Base-by-base conservation (phyloP, 2,888 invertebrate genomes). In the Nemotelus nigrinus region DNA sequence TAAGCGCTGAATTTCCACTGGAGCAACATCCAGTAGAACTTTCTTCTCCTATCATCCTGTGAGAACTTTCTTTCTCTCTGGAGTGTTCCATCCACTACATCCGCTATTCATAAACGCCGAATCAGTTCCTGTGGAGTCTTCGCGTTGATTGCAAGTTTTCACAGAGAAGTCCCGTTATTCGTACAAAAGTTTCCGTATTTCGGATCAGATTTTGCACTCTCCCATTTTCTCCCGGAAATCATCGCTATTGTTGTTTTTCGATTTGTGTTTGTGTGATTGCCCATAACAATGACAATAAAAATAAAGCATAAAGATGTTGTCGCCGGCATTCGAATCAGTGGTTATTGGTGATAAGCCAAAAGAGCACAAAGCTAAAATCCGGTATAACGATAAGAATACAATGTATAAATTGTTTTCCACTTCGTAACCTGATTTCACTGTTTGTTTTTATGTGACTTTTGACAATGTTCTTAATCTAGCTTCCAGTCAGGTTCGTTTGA, bases 271-370 rank as follows among this genome's bases (percentile, higher is more conserved):
- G 47, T 43, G 43, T 58, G 47, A 58, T n/a, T 72, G 7, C 45
- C 47, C 57, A 72, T 58, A 72, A 72, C 45, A 72, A 58, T 72
- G 47, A 72, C 41, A 53, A 70, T 70, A 70, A 70, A 39, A 53
- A 55, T 48, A 70, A 70, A 70, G 47, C 44, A 65, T 65, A 55
- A 53, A 70, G 55, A 70, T 70, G 70, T 70, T 70, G 70, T 70
- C 70, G 50, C 67, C 48, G 48, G 53, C 39, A 53, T 70, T 70
- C 43, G 70, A 70, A 43, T 55, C 53, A 3, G 53, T 10, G 70
- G 70, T 53, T 70, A 70, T 70, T 70, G 70, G 55, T 55, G 70
- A 70, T 70, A 70, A 70, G 70, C 53, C 65, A 6, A 47, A 65
- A 47, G 65, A 65, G 25, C 47, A 45, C 65, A 65, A 65, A 45